These are phyloP conservation scores for Deilephila porcellus DNA, from an alignment of 2,888 invertebrate species.

Conservation along the genomic window DNA sequence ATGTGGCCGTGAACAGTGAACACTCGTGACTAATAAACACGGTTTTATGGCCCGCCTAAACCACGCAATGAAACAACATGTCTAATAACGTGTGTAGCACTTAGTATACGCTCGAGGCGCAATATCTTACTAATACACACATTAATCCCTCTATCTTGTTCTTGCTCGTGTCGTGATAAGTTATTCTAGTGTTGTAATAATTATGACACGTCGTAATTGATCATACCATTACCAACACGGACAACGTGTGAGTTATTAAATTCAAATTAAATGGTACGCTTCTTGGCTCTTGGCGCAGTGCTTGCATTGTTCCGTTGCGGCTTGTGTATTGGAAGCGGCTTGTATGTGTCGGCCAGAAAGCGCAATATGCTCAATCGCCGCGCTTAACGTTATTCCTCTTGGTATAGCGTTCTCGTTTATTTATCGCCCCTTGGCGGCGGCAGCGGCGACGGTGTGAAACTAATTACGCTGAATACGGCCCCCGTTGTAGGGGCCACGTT, in stretches of 20 bases:
- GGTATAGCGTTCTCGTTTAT: slow-evolving; percentile 56
- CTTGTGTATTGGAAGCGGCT: slow-evolving; percentile 35
- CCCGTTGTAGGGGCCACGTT: slow-evolving; percentile 67
- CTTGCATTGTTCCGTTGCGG: background rate
- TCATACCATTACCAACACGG: slow-evolving; percentile 22
- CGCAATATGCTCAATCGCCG: slow-evolving; percentile 41
- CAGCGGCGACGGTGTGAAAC: slow-evolving; percentile 69
- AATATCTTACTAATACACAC: slow-evolving; percentile 54
- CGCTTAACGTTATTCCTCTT: slow-evolving; percentile 57
- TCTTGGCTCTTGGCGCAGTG: too few relatives aligned
- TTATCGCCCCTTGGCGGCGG: slow-evolving; percentile 60
- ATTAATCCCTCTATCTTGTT: slow-evolving; percentile 55
- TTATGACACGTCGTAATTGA: slow-evolving; percentile 37
- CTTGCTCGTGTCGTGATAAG: slow-evolving; percentile 43
- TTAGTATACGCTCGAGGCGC: slow-evolving; percentile 46
- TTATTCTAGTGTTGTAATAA: slow-evolving; percentile 41
- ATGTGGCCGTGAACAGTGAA: slow-evolving; percentile 61
- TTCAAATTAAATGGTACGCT: slow-evolving; percentile 24
- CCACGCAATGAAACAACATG: slow-evolving; percentile 61
- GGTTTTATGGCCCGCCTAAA: slow-evolving; percentile 63
- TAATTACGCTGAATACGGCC: slow-evolving; percentile 76
- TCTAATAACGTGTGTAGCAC: slow-evolving; percentile 56
- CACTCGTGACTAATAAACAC: slow-evolving; percentile 69
- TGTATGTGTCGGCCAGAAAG: slow-evolving; percentile 35
- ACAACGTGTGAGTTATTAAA: slow-evolving; percentile 20